A percentile compares a stretch with the other conserved stretches of the same genome.
These are phyloP conservation scores for Chelon auratus DNA, from an alignment of 2,797 vertebrate genomes.

Conservation along the genomic window DNA sequence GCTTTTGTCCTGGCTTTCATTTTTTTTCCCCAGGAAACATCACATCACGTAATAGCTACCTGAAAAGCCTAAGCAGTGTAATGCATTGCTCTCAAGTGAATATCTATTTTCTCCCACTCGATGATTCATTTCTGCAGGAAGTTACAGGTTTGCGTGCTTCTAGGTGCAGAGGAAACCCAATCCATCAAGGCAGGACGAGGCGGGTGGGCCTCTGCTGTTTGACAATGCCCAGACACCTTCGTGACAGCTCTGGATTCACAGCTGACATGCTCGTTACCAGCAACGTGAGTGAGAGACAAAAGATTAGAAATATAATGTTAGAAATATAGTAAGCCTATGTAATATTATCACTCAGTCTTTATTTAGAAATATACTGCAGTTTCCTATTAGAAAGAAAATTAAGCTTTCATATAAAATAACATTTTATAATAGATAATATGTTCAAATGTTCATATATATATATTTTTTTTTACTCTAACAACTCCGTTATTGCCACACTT, in stretches of 20 bases:
- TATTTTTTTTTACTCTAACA: background rate
- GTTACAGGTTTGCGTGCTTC: constrained; percentile 72
- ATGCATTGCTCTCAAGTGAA: constrained; percentile 70
- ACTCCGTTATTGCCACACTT: constrained; percentile 54
- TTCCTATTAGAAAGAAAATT: no score
- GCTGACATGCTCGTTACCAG: constrained; percentile 39
- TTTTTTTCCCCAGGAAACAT: constrained; percentile 56
- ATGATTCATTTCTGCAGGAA: constrained; percentile 76
- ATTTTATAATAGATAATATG: no score
- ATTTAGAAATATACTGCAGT: no score
- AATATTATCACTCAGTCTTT: no score
- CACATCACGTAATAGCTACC: constrained; percentile 57
- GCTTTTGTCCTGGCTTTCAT: constrained; percentile 13
- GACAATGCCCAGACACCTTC: constrained; percentile 75
- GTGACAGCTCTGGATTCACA: constrained; percentile 63
- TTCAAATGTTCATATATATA: no score
- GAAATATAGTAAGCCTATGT: no score
- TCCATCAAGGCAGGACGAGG: constrained; percentile 74
- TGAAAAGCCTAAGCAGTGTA: constrained; percentile 60
- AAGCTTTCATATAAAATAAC: no score
- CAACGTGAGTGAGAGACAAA: no score
- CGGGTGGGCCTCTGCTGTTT: constrained; percentile 76
- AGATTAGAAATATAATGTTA: no score
- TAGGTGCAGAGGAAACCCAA: constrained; percentile 75
- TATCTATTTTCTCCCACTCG: constrained; percentile 52